Evolutionary conservation across 2,888 invertebrate species (phyloP).

Genomic region (Augochlorella aurata): DNA sequence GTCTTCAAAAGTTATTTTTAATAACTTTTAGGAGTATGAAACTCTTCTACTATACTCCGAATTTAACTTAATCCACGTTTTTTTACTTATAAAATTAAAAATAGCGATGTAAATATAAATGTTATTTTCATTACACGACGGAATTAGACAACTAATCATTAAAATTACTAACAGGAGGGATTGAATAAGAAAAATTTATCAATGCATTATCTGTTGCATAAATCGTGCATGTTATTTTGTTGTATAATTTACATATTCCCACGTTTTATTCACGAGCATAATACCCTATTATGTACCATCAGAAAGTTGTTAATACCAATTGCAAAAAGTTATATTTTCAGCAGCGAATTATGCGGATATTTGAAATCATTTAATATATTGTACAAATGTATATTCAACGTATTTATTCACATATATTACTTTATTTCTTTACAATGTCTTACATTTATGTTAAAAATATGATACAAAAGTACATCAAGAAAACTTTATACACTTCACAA

Average conservation of each 20-base stretch:
- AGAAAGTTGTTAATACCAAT: not conserved
- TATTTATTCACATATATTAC: constrained; percentile 47
- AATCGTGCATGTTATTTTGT: not conserved
- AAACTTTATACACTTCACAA: constrained; percentile 45
- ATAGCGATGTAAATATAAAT: not conserved
- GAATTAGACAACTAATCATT: not conserved
- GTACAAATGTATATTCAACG: constrained; percentile 14
- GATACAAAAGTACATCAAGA: constrained; percentile 38
- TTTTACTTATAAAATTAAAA: not conserved
- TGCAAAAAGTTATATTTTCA: not conserved
- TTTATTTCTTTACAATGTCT: constrained; percentile 29
- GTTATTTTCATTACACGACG: not conserved
- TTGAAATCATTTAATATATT: constrained; percentile 26
- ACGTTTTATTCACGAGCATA: not conserved
- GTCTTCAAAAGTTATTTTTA: not conserved
- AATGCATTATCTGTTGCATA: not conserved
- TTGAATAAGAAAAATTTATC: too few relatives aligned
- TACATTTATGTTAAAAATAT: constrained; percentile 53
- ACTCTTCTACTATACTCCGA: not conserved
- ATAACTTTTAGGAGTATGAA: not conserved
- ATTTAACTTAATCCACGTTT: not conserved
- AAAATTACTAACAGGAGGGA: not conserved
- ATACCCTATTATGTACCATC: not conserved
- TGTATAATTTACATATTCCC: not conserved
- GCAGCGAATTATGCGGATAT: not conserved